Evolutionary conservation across 1,140 invertebrate genomes (phyloP), one percentile per base, ranked within the genome.

Genomic region (Caerostris darwini): DNA sequence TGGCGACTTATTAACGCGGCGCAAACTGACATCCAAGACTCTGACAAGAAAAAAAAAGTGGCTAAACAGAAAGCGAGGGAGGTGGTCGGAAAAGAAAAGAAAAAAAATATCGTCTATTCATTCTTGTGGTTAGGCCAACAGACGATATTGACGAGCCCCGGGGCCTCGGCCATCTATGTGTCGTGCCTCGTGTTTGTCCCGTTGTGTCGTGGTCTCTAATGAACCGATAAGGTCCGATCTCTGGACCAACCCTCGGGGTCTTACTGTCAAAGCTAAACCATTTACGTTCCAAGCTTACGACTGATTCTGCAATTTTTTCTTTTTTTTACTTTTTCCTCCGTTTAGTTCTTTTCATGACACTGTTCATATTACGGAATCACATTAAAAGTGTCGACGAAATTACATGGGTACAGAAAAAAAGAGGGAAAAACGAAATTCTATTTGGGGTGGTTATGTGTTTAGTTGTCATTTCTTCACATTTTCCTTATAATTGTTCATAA

Each of bases 241-340:
- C 54, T 82, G 34, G 77, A 82, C 77, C 12, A 14, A 34, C 19
- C 77, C 77, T 10, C 14, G 14, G 77, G 77, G 77, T 82, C 8
- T 82, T 82, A 82, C 77, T 82, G 77, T 82, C 77, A 82, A 17
- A 82, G 77, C 77, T 82, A 82, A 82, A 82, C 77, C 77, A 82
- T 82, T 82, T 82, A 82, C 34, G 77, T 50, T 50, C 12, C 34
- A 54, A 19, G 8, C 77, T 10, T 56, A 82, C 19, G 34, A 82
- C 53, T 50, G 53, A 82, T 82, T 82, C 77, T 4, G 77, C 34
- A 82, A 82, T 54, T 53, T 82, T 82, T 67, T 2, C 2, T 34
- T 2, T 34, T 34, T 34, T 34, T 34, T 34, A 34, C 34, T 34
- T 2, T 34, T 34, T 34, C 34, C 2, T 34, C 34, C 34, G 34